Evolutionary conservation across 2,797 vertebrate genomes (phyloP).

Genomic region (Rhinophrynus dorsalis): DNA sequence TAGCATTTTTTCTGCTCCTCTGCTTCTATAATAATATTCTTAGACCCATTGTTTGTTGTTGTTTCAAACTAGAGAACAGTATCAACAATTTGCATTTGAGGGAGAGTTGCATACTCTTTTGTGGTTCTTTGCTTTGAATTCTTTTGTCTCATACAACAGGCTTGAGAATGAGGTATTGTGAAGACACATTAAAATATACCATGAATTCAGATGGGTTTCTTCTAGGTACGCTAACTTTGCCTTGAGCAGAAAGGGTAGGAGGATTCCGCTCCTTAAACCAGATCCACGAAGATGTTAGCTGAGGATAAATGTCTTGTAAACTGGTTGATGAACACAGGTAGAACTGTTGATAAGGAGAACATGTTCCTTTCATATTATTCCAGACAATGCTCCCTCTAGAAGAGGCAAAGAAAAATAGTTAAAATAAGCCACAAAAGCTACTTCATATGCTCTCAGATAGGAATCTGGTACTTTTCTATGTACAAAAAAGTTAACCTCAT

Average conservation of each 20-base stretch:
- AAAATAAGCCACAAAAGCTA: too few relatives aligned
- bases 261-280: background rate
- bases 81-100: background rate
- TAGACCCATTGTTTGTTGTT: background rate
- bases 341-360: background rate
- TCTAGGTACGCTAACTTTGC: background rate
- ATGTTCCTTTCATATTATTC: constrained; percentile 31
- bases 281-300: background rate
- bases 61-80: background rate
- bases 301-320: background rate
- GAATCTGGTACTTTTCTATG: too few relatives aligned
- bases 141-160: background rate
- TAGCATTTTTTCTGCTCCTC: background rate
- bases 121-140: background rate
- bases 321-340: background rate
- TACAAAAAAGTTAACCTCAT: too few relatives aligned
- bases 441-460: too few relatives aligned
- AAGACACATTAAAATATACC: background rate
- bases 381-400: background rate
- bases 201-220: background rate
- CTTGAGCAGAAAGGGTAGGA: background rate
- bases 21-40: background rate
- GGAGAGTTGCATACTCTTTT: background rate
- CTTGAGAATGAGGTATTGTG: too few relatives aligned
- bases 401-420: too few relatives aligned